Evolutionary conservation across 1,140 invertebrate species (phyloP), one percentile per base, ranked within the genome.

Genomic region (Linepithema humile): DNA sequence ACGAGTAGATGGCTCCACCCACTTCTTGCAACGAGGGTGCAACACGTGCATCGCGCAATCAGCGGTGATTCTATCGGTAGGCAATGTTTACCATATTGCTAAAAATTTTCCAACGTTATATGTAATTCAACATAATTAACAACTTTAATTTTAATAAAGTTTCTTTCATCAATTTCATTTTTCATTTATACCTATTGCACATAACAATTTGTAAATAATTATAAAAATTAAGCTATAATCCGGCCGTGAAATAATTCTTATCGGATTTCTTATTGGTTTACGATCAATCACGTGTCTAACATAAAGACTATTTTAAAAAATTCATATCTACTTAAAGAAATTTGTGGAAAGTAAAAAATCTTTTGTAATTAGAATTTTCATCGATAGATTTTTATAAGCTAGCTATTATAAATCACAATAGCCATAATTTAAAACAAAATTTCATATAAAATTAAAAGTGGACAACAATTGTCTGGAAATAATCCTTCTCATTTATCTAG

Each of bases 1-100:
- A 26, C 85, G 48, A 82, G 65, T 89, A 89, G 88, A 89, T 89
- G 88, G 87, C 88, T 84, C 84, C 82, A 89, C 87, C n/a, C 64
- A 48, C 29, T 45, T 26, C 29, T 80, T 48, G 64, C 38, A 29
- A 40, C 64, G 26, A 43, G 38, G 26, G 35, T 80, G 65, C 65
- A 69, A 70, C 75, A 80, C 75, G 64, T 80, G 75, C 50, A 48
- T 12, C 29, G 40, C 45, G 69, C 29, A 7, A 40, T 45, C 43
- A 9, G 12, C 55, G n/a, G 35, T 70, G 26, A 29, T 80, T 43
- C 50, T 55, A 38, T 53, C 50, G 38, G 17, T 17, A 20, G n/a
- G 0, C n/a, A 4, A 15, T 32, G 12, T 10, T 48, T 3, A 15
- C n/a, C n/a, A 32, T 17, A 48, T 45, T 35, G 40, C 9, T n/a